phyloP scores from a whole-genome alignment of 2,797 vertebrate species.

The Pangasius mekongensis region DNA sequence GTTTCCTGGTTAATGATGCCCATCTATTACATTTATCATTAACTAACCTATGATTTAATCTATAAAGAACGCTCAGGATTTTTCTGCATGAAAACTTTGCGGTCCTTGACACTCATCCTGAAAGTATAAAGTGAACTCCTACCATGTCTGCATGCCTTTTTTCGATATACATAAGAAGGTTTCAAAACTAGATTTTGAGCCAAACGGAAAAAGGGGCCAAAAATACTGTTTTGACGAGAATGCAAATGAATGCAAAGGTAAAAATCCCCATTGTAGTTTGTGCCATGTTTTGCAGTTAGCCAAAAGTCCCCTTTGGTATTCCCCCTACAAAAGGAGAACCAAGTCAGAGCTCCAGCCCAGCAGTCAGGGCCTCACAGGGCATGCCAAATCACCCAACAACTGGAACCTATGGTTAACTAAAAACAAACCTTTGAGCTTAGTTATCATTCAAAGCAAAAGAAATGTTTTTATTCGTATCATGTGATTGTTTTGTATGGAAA shows the following conservation, averaged over 20 bases:
- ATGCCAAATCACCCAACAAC: conserved; percentile 21
- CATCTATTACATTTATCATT: conserved; percentile 44
- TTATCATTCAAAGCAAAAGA: conserved; percentile 41
- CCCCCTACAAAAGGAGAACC: conserved; percentile 63
- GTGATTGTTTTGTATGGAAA: conserved; percentile 29
- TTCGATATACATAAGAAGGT: conserved; percentile 47
- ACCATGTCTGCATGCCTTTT: conserved; percentile 30
- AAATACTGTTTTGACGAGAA: conserved; percentile 66
- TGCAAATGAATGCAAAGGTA: conserved; percentile 72
- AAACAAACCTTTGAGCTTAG: conserved; percentile 30
- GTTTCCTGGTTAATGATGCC: conserved; percentile 3
- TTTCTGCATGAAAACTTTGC: conserved; percentile 19
- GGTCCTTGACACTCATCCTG: conserved; percentile 46
- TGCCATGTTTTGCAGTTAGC: conserved; percentile 56
- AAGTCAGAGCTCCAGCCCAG: conserved; percentile 58
- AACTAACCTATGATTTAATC: conserved; percentile 32
- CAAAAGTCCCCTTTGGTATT: conserved; percentile 65
- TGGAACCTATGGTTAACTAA: conserved; percentile 14
- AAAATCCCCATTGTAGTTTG: conserved; percentile 67
- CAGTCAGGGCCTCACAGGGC: conserved; percentile 43
- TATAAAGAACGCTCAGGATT: conserved; percentile 12
- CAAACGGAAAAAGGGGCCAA: conserved; percentile 50
- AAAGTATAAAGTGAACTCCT: conserved; percentile 38
- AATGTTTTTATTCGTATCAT: conserved; percentile 34
- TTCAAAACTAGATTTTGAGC: conserved; percentile 52